Evolutionary conservation across 2,888 invertebrate species (phyloP), one percentile per base, ranked within the genome.

Genomic region (Nebria salina): DNA sequence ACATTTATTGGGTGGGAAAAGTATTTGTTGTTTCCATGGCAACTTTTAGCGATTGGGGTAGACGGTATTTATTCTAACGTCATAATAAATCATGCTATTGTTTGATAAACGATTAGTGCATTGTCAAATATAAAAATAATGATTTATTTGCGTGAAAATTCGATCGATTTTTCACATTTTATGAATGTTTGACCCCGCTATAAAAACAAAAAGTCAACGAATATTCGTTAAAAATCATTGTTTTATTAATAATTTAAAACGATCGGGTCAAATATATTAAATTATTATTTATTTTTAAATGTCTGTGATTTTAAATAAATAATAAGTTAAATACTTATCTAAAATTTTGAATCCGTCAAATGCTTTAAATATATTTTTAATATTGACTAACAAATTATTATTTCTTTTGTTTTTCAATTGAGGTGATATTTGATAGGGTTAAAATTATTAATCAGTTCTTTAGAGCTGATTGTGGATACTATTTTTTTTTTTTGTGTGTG

Each of bases 331-430:
- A 54, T n/a, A 75, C 80, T 80, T 80, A 80, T 80, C 80, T 80
- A 75, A 80, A 80, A 80, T 68, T 72, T 70, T 75, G 80, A 80
- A 80, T 80, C 80, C 80, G 72, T 42, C 54, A 26, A 64, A 65
- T 41, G 65, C 26, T 15, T 20, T 34, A 34, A 34, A 75, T 75
- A 75, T 65, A 34, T 64, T 73, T 73, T 73, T 73, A 73, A 43
- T 73, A 65, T 76, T 76, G 41, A 76, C 42, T 66, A 76, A 76
- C 76, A 76, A 66, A 42, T 76, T 68, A 25, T 41, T 73, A 54
- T 54, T 54, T 54, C 54, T 54, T 54, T 54, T 54, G 54, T 11
- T 54, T 54, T 54, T 8, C 54, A 54, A 54, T 54, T 54, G 13
- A 54, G 54, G 54, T 54, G 54, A 54, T 54, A 54, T 11, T 54